Evolutionary conservation across 2,888 invertebrate genomes (phyloP).

Genomic region (Drosophila anomelani): DNA sequence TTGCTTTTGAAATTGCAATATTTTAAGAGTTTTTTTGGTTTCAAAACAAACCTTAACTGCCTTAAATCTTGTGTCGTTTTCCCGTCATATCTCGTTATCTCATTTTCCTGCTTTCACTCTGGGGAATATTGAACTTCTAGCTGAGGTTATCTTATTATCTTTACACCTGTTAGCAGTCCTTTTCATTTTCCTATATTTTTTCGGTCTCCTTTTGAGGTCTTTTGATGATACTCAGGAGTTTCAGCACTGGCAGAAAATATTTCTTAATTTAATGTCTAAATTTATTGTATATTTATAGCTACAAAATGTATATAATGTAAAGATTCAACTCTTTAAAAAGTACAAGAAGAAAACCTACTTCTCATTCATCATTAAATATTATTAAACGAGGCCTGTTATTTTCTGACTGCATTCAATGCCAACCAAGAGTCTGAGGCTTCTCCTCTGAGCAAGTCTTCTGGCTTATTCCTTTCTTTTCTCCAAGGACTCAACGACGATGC

Average conservation of each 20-base stretch:
- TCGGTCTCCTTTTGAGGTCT: neutral
- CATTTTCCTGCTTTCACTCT: slow-evolving; percentile 10
- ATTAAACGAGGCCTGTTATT: neutral
- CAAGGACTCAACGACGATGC: slow-evolving; percentile 24
- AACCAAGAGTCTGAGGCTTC: neutral
- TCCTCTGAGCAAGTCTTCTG: slow-evolving; percentile 29
- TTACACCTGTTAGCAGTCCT: slow-evolving; percentile 10
- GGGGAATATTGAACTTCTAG: slow-evolving; percentile 12
- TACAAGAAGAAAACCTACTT: no score
- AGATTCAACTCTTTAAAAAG: no score
- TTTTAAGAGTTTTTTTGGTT: neutral
- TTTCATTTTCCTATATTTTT: neutral
- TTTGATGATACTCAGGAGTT: slow-evolving; percentile 13
- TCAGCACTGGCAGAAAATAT: slow-evolving; percentile 14
- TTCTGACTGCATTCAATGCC: neutral
- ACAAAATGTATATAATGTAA: neutral
- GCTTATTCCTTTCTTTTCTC: slow-evolving; percentile 20
- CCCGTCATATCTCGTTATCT: slow-evolving; percentile 12
- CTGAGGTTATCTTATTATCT: slow-evolving; percentile 25
- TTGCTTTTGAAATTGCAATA: slow-evolving; percentile 9
- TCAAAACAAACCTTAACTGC: neutral
- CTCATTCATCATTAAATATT: neutral
- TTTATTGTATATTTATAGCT: no score
- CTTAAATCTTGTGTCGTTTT: slow-evolving; percentile 2
- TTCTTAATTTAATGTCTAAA: neutral